phyloP scores from a whole-genome alignment of 2,113 vertebrate species.

The Petrocephalus zakoni region DNA sequence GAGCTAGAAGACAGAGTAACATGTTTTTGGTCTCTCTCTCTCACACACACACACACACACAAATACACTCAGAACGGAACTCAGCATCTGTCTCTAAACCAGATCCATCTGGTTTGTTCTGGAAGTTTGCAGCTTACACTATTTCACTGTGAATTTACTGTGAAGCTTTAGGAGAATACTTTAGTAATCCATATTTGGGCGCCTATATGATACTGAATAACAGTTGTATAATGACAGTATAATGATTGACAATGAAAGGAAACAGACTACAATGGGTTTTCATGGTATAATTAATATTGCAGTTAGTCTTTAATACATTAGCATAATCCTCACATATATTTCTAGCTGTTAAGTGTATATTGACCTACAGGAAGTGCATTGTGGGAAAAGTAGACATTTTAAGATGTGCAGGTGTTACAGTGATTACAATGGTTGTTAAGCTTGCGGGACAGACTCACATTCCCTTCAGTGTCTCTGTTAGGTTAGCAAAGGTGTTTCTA shows the following conservation, averaged over 20 bases:
- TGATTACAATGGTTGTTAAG: not conserved
- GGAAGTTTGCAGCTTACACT: not conserved
- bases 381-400: not conserved
- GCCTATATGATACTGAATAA: not conserved
- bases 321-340: not conserved
- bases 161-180: not conserved
- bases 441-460: not conserved
- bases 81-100: not conserved
- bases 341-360: not conserved
- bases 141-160: not conserved
- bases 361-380: not conserved
- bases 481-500: not conserved
- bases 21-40: not conserved
- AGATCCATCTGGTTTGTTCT: slow-evolving; percentile 12
- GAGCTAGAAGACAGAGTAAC: not conserved
- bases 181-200: not conserved
- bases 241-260: not conserved
- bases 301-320: not conserved
- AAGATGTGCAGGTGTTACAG: not conserved
- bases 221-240: not conserved
- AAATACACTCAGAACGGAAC: not conserved
- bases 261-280: not conserved
- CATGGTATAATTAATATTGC: not conserved
- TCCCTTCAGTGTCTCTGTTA: not conserved
- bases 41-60: not conserved